Conservation (phyloP, 2,888 invertebrate genomes). For the Sminthurinus aureus region DNA sequence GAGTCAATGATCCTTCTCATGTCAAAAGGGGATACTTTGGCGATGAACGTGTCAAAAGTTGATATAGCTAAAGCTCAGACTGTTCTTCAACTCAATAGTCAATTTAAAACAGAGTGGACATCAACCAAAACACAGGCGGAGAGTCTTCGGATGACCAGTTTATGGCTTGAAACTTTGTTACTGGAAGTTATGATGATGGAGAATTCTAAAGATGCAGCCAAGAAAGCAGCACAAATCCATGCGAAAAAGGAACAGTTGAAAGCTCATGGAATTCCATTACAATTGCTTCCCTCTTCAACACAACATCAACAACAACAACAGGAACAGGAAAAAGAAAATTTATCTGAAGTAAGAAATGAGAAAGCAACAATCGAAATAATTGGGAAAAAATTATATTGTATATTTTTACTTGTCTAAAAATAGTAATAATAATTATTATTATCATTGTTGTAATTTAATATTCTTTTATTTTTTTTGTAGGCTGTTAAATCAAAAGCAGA, state of each 20-base stretch:
- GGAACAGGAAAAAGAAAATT: neutral
- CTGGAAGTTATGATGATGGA: slow-evolving; percentile 33
- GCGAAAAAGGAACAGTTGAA: slow-evolving; percentile 31
- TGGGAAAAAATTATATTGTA: too few relatives aligned
- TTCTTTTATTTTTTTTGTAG: neutral
- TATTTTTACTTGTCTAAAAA: neutral
- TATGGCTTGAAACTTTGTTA: slow-evolving; percentile 39
- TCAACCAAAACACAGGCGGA: slow-evolving; percentile 27
- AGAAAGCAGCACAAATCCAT: slow-evolving; percentile 3
- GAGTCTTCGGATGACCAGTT: slow-evolving; percentile 33
- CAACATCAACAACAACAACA: neutral
- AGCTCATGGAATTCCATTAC: slow-evolving; percentile 35
- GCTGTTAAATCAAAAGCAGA: neutral
- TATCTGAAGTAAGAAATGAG: neutral
- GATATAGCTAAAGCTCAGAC: slow-evolving; percentile 25
- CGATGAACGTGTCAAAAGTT: slow-evolving; percentile 37
- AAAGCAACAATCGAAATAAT: neutral
- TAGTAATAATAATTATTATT: neutral
- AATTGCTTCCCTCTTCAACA: neutral
- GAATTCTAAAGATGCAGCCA: neutral
- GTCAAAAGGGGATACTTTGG: slow-evolving; percentile 32
- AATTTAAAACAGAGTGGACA: slow-evolving; percentile 41
- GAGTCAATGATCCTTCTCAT: slow-evolving; percentile 42
- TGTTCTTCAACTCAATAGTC: slow-evolving; percentile 27
- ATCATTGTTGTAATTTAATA: neutral